Percentiles rank a stretch among this genome's conserved stretches.
Evolutionary conservation across 2,113 vertebrate genomes (phyloP).

Genomic region (Nestor notabilis): DNA sequence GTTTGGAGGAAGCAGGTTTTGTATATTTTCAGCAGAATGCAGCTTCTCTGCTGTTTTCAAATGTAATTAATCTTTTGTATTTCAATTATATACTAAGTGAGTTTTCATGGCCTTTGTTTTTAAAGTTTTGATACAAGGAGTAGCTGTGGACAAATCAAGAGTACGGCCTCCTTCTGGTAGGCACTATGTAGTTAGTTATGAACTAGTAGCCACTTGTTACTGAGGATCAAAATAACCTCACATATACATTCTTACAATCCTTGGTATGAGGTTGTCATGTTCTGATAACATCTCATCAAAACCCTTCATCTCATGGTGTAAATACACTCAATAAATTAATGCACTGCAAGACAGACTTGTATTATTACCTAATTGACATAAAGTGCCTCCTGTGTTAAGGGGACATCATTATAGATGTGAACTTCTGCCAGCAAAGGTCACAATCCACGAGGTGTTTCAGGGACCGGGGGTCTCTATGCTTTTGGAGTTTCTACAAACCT

Average conservation of each 20-base stretch:
- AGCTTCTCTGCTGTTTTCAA: background rate
- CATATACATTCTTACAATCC: fast-evolving
- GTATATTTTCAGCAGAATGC: background rate
- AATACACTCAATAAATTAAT: background rate
- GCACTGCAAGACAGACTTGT: background rate
- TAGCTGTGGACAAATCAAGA: background rate
- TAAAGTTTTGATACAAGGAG: background rate
- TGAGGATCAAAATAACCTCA: background rate
- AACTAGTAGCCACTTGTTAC: background rate
- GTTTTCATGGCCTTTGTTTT: background rate
- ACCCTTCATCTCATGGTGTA: background rate
- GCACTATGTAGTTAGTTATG: no score
- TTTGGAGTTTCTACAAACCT: background rate
- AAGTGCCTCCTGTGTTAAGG: background rate
- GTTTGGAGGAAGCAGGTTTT: background rate
- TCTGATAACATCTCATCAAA: background rate
- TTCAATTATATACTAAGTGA: background rate
- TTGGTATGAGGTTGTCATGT: background rate
- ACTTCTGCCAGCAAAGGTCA: background rate
- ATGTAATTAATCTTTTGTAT: background rate
- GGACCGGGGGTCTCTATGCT: background rate
- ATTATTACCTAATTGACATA: background rate
- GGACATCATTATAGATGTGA: background rate
- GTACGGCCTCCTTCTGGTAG: background rate
- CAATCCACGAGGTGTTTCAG: background rate